Evolutionary conservation across 2,888 invertebrate genomes (phyloP), one percentile per base, ranked within the genome.

Genomic region (Myopa tessellatipennis): DNA sequence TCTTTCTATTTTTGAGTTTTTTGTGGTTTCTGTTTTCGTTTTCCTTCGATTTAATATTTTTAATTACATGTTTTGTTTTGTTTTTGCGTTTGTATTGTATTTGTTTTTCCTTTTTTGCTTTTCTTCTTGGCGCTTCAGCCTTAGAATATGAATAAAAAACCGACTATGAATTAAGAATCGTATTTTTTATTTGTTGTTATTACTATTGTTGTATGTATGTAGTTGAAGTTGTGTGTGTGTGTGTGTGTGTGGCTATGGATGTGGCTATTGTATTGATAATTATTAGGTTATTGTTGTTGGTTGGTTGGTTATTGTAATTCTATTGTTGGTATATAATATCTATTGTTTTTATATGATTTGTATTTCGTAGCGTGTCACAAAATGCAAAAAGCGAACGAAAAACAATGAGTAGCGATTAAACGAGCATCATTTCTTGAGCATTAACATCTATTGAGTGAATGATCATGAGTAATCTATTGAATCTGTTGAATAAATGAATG

Each of bases 101-200:
- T 50, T 69, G 3, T 26, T 50, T 69, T 69, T 18, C 40, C 12
- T 16, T 18, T 71, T 18, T n/a, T 7, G 60, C 34, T 71, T 38
- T 60, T 58, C n/a, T 40, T 71, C 38, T 71, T 58, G 1, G 26
- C 26, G 26, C 26, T 26, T 63, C 72, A 78, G 80, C 79, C 79
- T 78, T 78, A 80, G 81, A 82, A 82, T 79, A 80, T 80, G 81
- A 82, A 82, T 80, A 82, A 82, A 82, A 77, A 79, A 79, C 70
- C 79, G 70, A 76, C 77, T 78, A 16, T 55, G 55, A 55, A 55
- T 55, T 55, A 55, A 45, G 10, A 45, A n/a, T 55, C 5, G 63
- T 12, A 58, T 34, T 55, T 77, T 79, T 58, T 76, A 76, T 61
- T 78, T 79, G 71, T 78, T 74, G 55, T 74, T 50, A 34, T 67